These are phyloP conservation scores for Candoia aspera DNA, from an alignment of 2,113 vertebrate species.

Conservation along the genomic window DNA sequence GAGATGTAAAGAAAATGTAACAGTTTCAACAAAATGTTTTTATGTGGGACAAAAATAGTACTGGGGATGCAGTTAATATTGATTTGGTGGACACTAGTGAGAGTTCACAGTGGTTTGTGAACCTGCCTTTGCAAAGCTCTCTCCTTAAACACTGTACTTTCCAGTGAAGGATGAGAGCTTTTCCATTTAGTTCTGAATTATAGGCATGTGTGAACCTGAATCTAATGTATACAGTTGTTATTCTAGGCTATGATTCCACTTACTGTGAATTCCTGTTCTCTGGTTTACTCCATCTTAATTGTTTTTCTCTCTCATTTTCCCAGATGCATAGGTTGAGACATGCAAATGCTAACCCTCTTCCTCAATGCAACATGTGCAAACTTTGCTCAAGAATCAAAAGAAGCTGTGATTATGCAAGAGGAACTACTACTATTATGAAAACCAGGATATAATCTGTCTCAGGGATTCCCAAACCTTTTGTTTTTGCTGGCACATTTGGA, in stretches of 20 bases:
- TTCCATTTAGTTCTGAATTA: neutral
- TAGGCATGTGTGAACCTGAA: neutral
- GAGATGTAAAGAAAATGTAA: neutral
- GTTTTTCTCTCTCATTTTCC: neutral
- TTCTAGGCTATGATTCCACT: neutral
- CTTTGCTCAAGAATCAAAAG: neutral
- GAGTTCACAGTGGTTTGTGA: neutral
- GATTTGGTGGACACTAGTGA: neutral
- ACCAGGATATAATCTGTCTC: neutral
- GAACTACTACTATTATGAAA: neutral
- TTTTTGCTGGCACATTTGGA: neutral
- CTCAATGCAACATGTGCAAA: neutral
- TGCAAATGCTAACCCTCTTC: neutral
- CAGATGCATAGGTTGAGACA: neutral
- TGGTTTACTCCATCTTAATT: neutral
- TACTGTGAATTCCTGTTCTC: neutral
- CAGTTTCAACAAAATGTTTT: neutral
- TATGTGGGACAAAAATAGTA: neutral
- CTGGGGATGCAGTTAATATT: neutral
- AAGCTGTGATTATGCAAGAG: neutral
- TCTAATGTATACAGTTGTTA: neutral
- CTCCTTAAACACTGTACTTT: neutral
- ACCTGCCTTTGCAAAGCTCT: neutral
- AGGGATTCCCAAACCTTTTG: neutral
- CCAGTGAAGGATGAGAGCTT: neutral